phyloP scores from a whole-genome alignment of 2,797 vertebrate genomes.

The Triplophysa bombifrons region DNA sequence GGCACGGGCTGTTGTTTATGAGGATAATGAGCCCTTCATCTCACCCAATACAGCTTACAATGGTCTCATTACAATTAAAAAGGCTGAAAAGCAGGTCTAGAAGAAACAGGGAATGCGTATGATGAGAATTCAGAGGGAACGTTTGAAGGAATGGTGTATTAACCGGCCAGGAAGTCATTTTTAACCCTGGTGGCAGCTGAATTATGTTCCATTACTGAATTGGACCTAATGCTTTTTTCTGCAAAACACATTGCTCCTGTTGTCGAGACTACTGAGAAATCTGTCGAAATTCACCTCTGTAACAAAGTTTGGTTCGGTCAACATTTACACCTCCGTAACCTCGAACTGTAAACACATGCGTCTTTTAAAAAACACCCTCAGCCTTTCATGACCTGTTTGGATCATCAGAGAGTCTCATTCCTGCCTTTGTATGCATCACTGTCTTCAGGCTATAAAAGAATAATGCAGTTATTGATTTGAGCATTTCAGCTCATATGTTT shows the following conservation, averaged over 20 bases:
- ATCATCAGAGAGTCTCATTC: conserved; percentile 51
- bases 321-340: conserved; percentile 14
- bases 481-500: conserved; percentile 63
- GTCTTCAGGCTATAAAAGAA: conserved; percentile 63
- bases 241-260: conserved; percentile 46
- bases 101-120: conserved; percentile 60
- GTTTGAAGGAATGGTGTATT: conserved; percentile 65
- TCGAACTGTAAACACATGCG: conserved; percentile 16
- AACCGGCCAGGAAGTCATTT: conserved; percentile 69
- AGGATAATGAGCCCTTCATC: conserved; percentile 66
- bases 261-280: conserved; percentile 55
- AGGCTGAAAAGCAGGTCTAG: conserved; percentile 44
- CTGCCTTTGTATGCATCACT: conserved; percentile 62
- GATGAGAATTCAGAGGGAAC: conserved; percentile 66
- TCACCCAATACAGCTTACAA: conserved; percentile 69
- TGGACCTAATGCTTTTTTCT: conserved; percentile 53
- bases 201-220: conserved; percentile 72
- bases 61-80: conserved; percentile 75
- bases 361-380: conserved; percentile 40
- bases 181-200: conserved; percentile 67
- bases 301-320: conserved; percentile 8
- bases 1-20: conserved; percentile 59
- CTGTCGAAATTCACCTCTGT: conserved; percentile 24
- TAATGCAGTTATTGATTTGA: conserved; percentile 62
- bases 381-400: conserved; percentile 40